phyloP scores from a whole-genome alignment of 2,797 vertebrate species.

The Antrozous pallidus region DNA sequence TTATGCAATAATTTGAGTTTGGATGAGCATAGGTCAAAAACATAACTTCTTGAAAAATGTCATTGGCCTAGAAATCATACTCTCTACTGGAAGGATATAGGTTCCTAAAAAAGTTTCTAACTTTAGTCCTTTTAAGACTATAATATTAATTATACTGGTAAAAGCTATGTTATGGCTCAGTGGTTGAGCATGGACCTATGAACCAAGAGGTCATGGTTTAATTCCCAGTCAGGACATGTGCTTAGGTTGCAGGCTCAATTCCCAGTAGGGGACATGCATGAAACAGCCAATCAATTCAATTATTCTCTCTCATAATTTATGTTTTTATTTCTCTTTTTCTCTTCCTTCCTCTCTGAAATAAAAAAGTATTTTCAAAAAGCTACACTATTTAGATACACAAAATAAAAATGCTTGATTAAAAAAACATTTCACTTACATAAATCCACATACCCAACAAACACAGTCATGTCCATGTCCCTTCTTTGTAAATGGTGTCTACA shows the following conservation, averaged over 20 bases:
- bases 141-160: neutral
- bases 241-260: too few species aligned
- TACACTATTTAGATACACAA: neutral
- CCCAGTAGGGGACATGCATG: too few species aligned
- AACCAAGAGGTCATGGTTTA: too few species aligned
- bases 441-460: neutral
- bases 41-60: conserved; percentile 64
- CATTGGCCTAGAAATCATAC: conserved; percentile 50
- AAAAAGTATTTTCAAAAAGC: neutral
- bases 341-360: too few species aligned
- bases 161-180: neutral
- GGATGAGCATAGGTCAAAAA: conserved; percentile 67
- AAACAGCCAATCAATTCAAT: too few species aligned
- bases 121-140: conserved; percentile 12
- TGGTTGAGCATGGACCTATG: too few species aligned
- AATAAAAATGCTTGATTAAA: neutral
- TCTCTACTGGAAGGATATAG: neutral
- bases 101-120: conserved; percentile 43
- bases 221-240: too few species aligned
- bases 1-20: conserved; percentile 70
- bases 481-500: neutral
- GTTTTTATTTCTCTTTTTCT: too few species aligned
- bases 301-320: too few species aligned
- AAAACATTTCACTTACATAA: neutral
- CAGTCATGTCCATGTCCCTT: neutral